Conservation (phyloP, 2,113 vertebrate species). For the Girardinichthys multiradiatus region DNA sequence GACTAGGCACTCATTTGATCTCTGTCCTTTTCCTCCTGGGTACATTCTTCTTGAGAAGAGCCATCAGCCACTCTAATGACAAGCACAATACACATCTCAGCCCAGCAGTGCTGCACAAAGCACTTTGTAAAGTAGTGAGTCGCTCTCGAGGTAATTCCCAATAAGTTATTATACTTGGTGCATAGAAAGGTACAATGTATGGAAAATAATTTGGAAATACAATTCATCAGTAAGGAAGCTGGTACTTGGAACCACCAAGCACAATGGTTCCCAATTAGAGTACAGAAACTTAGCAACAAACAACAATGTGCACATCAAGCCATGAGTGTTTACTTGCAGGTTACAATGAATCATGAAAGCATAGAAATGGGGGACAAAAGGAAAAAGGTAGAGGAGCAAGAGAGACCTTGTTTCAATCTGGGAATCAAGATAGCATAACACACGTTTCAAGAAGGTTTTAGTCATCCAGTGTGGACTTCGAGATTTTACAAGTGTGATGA, state of each 20-base stretch:
- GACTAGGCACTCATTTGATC: conserved; percentile 63
- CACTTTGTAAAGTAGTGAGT: conserved; percentile 36
- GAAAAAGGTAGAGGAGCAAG: conserved; percentile 12
- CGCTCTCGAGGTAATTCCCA: conserved; percentile 6
- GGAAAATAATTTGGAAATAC: conserved; percentile 40
- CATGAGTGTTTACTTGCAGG: conserved; percentile 56
- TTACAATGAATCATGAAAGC: conserved; percentile 39
- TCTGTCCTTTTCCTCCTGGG: conserved; percentile 47
- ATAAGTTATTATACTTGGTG: conserved; percentile 27
- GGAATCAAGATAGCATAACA: conserved; percentile 39
- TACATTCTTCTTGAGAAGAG: conserved; percentile 50
- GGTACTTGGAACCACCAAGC: conserved; percentile 34
- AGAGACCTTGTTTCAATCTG: conserved; percentile 54
- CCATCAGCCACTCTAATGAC: conserved; percentile 60
- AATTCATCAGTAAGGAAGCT: conserved; percentile 33
- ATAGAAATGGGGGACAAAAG: conserved; percentile 32
- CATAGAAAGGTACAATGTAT: conserved; percentile 18
- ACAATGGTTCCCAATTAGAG: conserved; percentile 59
- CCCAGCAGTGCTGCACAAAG: conserved; percentile 24
- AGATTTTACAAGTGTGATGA: conserved; percentile 68
- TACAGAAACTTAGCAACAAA: conserved; percentile 20
- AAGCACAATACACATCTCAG: conserved; percentile 45
- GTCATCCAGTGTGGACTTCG: conserved; percentile 46
- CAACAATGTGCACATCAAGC: conserved; percentile 30
- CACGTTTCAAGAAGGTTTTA: conserved; percentile 41